Conservation (phyloP, 2,888 invertebrate species). For the Tachina fera region DNA sequence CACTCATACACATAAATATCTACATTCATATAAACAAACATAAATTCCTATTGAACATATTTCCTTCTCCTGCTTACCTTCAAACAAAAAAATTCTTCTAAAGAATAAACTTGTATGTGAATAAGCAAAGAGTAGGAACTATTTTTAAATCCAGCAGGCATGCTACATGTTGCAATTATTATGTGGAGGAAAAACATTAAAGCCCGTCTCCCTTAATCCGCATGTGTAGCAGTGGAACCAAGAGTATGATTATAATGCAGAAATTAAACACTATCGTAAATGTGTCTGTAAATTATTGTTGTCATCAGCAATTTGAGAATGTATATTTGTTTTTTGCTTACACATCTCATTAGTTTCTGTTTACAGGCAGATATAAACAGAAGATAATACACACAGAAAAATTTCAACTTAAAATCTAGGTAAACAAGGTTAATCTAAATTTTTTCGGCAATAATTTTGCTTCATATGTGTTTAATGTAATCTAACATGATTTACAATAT, state of each 20-base stretch:
- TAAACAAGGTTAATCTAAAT: too few species aligned
- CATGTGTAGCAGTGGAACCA: not conserved
- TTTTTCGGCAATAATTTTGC: too few species aligned
- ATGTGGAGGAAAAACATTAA: not conserved
- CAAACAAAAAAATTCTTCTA: too few species aligned
- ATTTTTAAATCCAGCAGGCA: not conserved
- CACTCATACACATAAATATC: too few species aligned
- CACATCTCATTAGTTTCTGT: constrained; percentile 59
- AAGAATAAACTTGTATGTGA: not conserved
- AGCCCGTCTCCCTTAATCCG: not conserved
- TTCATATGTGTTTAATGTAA: too few species aligned
- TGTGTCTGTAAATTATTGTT: constrained; percentile 66
- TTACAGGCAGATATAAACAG: constrained; percentile 8
- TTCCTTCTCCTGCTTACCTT: too few species aligned
- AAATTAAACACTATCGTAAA: constrained; percentile 62
- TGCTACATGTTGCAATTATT: not conserved
- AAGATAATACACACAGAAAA: constrained; percentile 3
- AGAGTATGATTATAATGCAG: constrained; percentile 38
- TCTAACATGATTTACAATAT: too few species aligned
- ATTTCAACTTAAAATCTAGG: too few species aligned
- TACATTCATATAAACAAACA: too few species aligned
- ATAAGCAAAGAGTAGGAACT: not conserved
- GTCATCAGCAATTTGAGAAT: constrained; percentile 60
- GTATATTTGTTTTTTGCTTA: constrained; percentile 53
- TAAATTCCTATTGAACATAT: too few species aligned